phyloP scores from a whole-genome alignment of 2,113 vertebrate species.

The Myotis yumanensis region DNA sequence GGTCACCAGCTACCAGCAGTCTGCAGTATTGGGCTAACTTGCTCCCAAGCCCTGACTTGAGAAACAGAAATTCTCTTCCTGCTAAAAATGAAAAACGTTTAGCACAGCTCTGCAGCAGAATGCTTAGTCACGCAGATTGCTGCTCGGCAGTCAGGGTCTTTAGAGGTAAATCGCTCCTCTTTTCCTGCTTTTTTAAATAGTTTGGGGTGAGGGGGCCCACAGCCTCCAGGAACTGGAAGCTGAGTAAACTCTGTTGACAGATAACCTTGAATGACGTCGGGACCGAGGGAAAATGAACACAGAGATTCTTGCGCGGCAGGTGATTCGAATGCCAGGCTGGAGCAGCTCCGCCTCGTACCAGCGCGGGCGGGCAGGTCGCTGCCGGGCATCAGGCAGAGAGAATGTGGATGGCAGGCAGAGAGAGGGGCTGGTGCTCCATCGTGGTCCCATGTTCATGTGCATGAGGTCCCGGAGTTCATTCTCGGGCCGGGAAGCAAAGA shows the following conservation, averaged over 20 bases:
- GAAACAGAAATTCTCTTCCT: slow-evolving; percentile 22
- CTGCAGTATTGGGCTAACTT: not conserved
- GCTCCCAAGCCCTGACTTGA: not conserved
- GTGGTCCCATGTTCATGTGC: not conserved
- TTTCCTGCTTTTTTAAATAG: not conserved
- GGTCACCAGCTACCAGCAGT: not conserved
- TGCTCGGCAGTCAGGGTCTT: not conserved
- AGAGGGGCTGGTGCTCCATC: not conserved
- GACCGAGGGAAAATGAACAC: not conserved
- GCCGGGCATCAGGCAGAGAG: not conserved
- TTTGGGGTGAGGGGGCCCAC: not conserved
- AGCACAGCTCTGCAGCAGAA: not conserved
- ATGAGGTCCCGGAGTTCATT: not conserved
- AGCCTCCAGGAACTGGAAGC: not conserved
- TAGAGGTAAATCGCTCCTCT: not conserved
- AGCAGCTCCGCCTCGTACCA: not conserved
- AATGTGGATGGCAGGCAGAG: not conserved
- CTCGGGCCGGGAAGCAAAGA: not conserved
- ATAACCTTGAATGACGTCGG: not conserved
- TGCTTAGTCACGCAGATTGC: not conserved
- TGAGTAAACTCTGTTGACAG: not conserved
- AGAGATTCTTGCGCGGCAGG: not conserved
- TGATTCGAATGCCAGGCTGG: fast-evolving
- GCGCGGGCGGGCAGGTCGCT: not conserved
- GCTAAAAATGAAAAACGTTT: not conserved